phyloP scores from a whole-genome alignment of 2,797 vertebrate genomes.

The Darevskia mixta region DNA sequence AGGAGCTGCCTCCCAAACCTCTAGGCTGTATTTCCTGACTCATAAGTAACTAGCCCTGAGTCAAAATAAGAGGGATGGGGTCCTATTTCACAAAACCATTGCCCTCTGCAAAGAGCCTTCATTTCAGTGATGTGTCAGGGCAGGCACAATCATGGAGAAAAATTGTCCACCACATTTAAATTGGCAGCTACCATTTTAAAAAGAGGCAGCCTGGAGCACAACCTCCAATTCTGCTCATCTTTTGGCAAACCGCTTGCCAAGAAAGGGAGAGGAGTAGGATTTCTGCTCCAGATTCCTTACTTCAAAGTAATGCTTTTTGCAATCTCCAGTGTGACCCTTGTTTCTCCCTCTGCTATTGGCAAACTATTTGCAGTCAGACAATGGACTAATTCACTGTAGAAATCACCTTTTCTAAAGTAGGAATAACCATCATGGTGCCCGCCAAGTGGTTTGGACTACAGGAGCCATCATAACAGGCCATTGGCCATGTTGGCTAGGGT shows the following conservation, averaged over 20 bases:
- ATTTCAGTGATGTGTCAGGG: background rate
- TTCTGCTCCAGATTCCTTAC: background rate
- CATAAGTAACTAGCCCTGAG: background rate
- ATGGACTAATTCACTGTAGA: background rate
- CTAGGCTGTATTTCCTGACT: background rate
- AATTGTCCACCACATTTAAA: background rate
- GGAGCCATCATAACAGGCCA: too few species aligned
- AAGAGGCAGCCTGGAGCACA: background rate
- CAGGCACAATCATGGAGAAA: background rate
- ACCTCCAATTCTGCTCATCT: background rate
- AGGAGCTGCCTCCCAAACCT: background rate
- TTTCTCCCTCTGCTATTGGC: background rate
- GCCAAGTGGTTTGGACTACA: too few species aligned
- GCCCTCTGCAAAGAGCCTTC: background rate
- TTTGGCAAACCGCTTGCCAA: background rate
- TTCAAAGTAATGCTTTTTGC: background rate
- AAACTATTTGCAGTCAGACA: background rate
- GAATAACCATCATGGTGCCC: too few species aligned
- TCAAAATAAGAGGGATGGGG: too few species aligned
- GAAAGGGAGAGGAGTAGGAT: background rate
- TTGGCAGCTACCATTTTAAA: background rate
- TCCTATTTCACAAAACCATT: background rate
- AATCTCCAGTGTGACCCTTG: background rate
- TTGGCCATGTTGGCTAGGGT: too few species aligned
- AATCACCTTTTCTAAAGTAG: background rate